Evolutionary conservation across 2,888 invertebrate species (phyloP), one percentile per base, ranked within the genome.

Genomic region (Caenorhabditis macrosperma): DNA sequence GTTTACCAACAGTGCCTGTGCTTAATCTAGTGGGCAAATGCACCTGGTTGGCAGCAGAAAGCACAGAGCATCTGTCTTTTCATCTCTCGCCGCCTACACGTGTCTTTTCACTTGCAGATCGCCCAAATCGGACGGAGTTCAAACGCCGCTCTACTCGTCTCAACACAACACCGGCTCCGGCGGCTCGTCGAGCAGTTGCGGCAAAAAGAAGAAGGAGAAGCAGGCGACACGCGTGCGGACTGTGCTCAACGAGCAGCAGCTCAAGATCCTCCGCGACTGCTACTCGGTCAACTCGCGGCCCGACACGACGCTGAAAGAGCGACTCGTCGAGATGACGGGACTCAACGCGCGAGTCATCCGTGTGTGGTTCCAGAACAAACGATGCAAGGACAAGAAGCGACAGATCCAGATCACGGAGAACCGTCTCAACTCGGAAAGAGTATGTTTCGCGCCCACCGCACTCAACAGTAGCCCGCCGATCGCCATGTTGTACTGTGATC

Each of bases 281-380:
- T 99, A 99, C 93, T 95, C 95, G 77, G 96, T 96, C 72, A 99
- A 99, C 92, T 97, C 98, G 74, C 93, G 99, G 63, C 99, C 99
- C 44, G 99, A 99, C 92, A 98, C 99, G 46, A 93, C 98, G 81
- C 96, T 97, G 96, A 99, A 99, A 93, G 99, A 99, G 92, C 97
- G 98, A 91, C 93, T 99, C 82, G 97, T 97, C 48, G 98, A 99
- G 92, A 97, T 98, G 97, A 99, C 99, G 17, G 84, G 96, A 0
- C 94, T 99, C 63, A 96, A 96, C 89, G 97, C 98, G 22, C 93
- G 99, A 17, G 99, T 99, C 88, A 99, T 99, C 91, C 93, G 99
- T 90, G 99, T 99, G 76, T 99, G 99, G 99, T 99, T 98, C 93
- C 91, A 91, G 92, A 97, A 97, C 92, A 97, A 97, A 91, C 93